phyloP scores from a whole-genome alignment of 2,113 vertebrate genomes.

The Xenopus tropicalis region UCB_Xtro_10.0 CM004445.2:105150001-105150500 shows the following conservation, averaged over 20 bases:
- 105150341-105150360: background rate
- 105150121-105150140: background rate
- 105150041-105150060: too few relatives aligned
- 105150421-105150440: too few relatives aligned
- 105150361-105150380: background rate
- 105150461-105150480: too few relatives aligned
- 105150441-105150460: too few relatives aligned
- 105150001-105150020: too few relatives aligned
- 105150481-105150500: too few relatives aligned
- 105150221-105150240: constrained; percentile 12
- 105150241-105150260: constrained; percentile 15
- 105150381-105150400: too few relatives aligned
- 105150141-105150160: background rate
- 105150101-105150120: background rate
- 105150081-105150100: too few relatives aligned
- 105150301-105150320: constrained; percentile 4
- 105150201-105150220: constrained; percentile 13
- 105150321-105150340: background rate
- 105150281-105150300: background rate
- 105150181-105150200: background rate
- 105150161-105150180: background rate
- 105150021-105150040: too few relatives aligned
- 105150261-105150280: constrained; percentile 10
- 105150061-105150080: too few relatives aligned
- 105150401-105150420: too few relatives aligned